A percentile compares a stretch with the other conserved stretches of the same genome.
phyloP scores from a whole-genome alignment of 2,113 vertebrate genomes.

The Halcyon senegalensis region DNA sequence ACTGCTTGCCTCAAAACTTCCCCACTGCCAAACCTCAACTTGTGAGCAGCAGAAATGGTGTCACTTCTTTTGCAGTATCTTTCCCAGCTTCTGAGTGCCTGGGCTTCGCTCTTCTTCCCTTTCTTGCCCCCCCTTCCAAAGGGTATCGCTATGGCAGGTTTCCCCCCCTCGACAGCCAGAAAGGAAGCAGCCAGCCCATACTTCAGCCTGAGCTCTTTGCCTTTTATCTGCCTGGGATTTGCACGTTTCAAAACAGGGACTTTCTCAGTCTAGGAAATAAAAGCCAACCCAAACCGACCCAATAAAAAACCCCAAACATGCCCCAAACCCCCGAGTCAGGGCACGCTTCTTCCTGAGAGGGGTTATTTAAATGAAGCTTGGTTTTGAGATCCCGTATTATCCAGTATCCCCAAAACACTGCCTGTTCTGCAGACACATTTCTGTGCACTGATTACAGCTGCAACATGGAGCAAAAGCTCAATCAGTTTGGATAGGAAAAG shows the following conservation, averaged over 20 bases:
- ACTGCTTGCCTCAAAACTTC: neutral
- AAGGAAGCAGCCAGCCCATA: conserved; percentile 14
- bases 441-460: neutral
- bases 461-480: neutral
- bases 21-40: neutral
- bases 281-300: too few species aligned
- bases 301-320: too few species aligned
- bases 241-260: neutral
- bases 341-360: neutral
- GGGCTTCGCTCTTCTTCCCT: neutral
- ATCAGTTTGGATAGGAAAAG: conserved; percentile 24
- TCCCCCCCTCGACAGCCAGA: neutral
- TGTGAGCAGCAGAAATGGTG: neutral
- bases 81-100: neutral
- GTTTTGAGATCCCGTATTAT: neutral
- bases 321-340: neutral
- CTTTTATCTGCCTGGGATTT: conserved; percentile 2
- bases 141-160: neutral
- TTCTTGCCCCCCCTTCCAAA: neutral
- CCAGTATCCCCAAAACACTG: neutral
- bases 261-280: neutral
- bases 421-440: neutral
- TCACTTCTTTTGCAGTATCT: neutral
- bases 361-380: neutral
- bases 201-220: neutral